Evolutionary conservation across 2,797 vertebrate genomes (phyloP), one percentile per base, ranked within the genome.

Genomic region (Melanotaenia pygmaea): DNA sequence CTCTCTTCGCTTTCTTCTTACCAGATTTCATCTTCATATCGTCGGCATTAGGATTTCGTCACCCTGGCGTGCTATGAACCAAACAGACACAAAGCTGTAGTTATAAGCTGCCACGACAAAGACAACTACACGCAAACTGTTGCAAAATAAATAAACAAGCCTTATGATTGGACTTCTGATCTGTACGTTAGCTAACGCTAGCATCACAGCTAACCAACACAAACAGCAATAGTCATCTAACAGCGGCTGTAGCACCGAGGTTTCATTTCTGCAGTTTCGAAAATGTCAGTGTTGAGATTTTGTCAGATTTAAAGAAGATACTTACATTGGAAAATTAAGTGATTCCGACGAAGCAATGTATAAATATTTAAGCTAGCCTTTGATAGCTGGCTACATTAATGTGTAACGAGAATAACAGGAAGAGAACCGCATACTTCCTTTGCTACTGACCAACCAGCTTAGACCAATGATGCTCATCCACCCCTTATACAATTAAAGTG

Each of bases 381-480:
- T 26, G 18, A 16, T 18, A 5, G 34, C 18, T 38, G 62, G 20
- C 38, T 63, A 5, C 24, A 76, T 70, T 53, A 22, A 18, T 30
- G 57, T 26, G 37, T 9, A 13, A 59, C 3, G 47, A 74, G 59
- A 64, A 82, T 10, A 70, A 79, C 82, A 80, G 86, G 81, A 87
- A 76, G 65, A 64, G 13, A 59, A 11, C 3, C 10, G 3, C 16
- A 13, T 37, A 88, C 79, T 89, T 91, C 89, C 88, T 58, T 3
- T 20, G 9, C 13, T 3, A 60, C 56, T 50, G 71, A 16, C 88
- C 86, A 90, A 90, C 56, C 86, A 83, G 76, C 32, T 34, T 22
- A 13, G 8, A 40, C 1, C 40, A 20, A 9, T 38, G 57, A 30
- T 6, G 59, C 35, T 16, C n/a, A 37, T 16, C 59, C 72, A 12